Evolutionary conservation across 2,797 vertebrate genomes (phyloP).

Genomic region (Siniperca obscura): DNA sequence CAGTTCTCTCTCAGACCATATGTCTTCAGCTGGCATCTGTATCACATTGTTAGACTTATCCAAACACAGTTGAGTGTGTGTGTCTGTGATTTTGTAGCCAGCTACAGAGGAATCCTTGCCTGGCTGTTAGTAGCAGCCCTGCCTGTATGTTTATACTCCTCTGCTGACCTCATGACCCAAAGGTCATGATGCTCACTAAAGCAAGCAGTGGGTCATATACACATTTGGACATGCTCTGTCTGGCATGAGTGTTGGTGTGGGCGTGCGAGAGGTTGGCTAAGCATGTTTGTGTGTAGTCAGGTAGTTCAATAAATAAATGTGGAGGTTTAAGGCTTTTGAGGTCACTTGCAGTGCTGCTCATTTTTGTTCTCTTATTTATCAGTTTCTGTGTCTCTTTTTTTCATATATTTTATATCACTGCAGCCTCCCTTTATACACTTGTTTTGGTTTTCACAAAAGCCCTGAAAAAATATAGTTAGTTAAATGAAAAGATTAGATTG

Average conservation of each 20-base stretch:
- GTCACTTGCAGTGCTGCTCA: too few species aligned
- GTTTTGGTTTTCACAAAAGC: slow-evolving; percentile 3
- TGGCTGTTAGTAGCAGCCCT: slow-evolving; percentile 71
- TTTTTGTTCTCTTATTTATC: slow-evolving; percentile 2
- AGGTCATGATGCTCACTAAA: slow-evolving; percentile 74
- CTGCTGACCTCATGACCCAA: slow-evolving; percentile 75
- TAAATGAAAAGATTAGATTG: slow-evolving; percentile 13
- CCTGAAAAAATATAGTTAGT: background rate
- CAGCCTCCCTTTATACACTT: background rate
- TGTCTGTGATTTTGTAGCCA: slow-evolving; percentile 63
- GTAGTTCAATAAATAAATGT: slow-evolving; percentile 42
- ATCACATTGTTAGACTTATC: slow-evolving; percentile 76
- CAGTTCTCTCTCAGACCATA: slow-evolving; percentile 72
- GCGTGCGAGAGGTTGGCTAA: slow-evolving; percentile 36
- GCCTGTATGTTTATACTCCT: slow-evolving; percentile 78
- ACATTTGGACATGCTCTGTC: slow-evolving; percentile 73
- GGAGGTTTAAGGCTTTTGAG: slow-evolving; percentile 23
- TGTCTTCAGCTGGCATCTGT: slow-evolving; percentile 76
- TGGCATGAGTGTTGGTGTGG: slow-evolving; percentile 48
- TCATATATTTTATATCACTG: background rate
- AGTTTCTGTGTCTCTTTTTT: slow-evolving; percentile 2
- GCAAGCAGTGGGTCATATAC: slow-evolving; percentile 68
- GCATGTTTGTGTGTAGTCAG: slow-evolving; percentile 31
- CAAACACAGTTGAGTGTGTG: slow-evolving; percentile 77
- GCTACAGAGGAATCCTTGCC: slow-evolving; percentile 73